Percentiles rank a stretch among this genome's conserved stretches.
phyloP scores from a whole-genome alignment of 2,113 vertebrate genomes.

The Amblyornis subalaris region DNA sequence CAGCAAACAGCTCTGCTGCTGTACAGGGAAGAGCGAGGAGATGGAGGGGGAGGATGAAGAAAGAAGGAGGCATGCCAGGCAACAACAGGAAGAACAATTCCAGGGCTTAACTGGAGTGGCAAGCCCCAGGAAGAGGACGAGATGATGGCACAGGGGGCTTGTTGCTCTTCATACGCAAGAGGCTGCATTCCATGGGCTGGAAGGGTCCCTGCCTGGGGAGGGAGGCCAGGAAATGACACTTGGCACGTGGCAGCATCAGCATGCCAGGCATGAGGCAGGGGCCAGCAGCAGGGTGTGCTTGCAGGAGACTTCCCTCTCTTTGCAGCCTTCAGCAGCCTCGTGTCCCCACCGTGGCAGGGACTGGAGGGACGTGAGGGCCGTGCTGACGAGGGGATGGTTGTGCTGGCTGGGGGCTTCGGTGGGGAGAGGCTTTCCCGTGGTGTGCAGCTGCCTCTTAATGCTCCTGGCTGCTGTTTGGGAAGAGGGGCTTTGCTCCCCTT shows the following conservation, averaged over 20 bases:
- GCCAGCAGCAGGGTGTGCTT: conserved; percentile 9
- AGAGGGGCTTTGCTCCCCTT: background rate
- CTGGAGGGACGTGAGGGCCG: background rate
- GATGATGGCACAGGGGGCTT: rapidly evolving
- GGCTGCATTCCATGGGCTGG: background rate
- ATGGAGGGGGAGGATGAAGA: background rate
- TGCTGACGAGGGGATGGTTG: background rate
- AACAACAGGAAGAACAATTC: background rate
- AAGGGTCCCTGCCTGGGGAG: background rate
- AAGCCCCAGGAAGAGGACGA: background rate
- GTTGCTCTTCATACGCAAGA: background rate
- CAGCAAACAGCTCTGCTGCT: background rate
- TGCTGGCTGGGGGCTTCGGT: background rate
- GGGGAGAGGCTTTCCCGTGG: background rate
- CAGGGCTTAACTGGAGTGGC: background rate
- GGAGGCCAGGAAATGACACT: background rate
- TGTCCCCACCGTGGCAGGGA: background rate
- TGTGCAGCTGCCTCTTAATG: background rate
- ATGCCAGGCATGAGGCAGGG: conserved; percentile 2
- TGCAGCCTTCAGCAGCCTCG: conserved; percentile 4
- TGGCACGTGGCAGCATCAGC: background rate
- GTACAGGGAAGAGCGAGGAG: background rate
- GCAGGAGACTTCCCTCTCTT: background rate
- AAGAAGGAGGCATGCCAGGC: background rate
- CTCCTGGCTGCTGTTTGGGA: background rate